These are phyloP conservation scores for Macrocentrus cingulum DNA, from an alignment of 1,140 invertebrate genomes.

Conservation along the genomic window DNA sequence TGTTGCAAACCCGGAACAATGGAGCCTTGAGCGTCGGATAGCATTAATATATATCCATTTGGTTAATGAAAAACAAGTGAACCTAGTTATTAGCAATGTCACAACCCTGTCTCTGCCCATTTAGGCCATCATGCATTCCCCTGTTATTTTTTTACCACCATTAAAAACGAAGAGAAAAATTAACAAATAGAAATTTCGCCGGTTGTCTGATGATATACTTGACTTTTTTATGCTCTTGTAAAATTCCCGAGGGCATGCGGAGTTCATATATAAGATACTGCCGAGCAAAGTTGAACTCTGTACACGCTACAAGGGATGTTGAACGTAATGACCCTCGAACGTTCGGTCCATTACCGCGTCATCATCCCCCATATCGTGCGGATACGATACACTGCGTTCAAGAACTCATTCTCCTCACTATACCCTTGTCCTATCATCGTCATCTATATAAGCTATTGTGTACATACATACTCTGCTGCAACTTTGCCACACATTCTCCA, in stretches of 20 bases:
- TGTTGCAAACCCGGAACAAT: slow-evolving; percentile 21
- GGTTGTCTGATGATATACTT: no score
- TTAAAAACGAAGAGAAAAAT: no score
- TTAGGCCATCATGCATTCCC: no score
- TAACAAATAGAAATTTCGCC: no score
- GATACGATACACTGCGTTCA: background rate
- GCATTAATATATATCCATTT: slow-evolving; percentile 32
- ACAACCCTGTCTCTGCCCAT: no score
- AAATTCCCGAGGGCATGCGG: no score
- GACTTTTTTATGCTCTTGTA: no score
- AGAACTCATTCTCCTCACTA: background rate
- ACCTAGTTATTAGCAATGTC: slow-evolving; percentile 16
- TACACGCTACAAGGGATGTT: background rate
- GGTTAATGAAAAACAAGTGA: slow-evolving; percentile 33
- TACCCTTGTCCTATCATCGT: background rate
- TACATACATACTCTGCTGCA: background rate
- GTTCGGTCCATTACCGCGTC: slow-evolving; percentile 17
- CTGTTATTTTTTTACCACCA: no score
- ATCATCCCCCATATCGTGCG: slow-evolving; percentile 11
- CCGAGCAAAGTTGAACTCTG: no score
- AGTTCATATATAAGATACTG: no score
- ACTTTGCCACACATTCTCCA: no score
- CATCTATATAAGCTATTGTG: background rate
- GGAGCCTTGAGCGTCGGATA: slow-evolving; percentile 13
- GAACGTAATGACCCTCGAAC: slow-evolving; percentile 18